Evolutionary conservation across 2,113 vertebrate species (phyloP).

Genomic region (Protobothrops mucrosquamatus): DNA sequence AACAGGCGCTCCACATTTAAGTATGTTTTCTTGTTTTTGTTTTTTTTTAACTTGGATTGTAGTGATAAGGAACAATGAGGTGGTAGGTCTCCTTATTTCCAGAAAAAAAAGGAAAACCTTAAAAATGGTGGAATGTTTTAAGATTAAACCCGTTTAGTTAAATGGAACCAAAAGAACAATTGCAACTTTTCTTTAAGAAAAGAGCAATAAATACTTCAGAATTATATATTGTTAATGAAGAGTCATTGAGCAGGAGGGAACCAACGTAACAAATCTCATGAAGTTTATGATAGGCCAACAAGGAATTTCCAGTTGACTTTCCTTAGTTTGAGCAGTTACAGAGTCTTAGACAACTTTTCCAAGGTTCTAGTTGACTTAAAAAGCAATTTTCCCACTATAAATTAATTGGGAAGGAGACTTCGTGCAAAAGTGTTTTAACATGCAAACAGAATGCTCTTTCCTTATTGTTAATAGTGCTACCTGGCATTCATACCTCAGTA

Average conservation of each 20-base stretch:
- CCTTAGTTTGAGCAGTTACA: conserved; percentile 25
- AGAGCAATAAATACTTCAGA: conserved; percentile 16
- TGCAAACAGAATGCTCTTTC: conserved; percentile 37
- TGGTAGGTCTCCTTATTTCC: background rate
- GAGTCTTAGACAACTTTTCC: conserved; percentile 32
- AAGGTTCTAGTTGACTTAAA: conserved; percentile 32
- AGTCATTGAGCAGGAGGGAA: conserved; percentile 22
- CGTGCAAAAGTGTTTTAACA: conserved; percentile 38
- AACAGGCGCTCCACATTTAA: background rate
- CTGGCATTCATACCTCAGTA: background rate
- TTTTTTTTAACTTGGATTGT: background rate
- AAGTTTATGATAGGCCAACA: conserved; percentile 27
- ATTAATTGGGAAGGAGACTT: background rate
- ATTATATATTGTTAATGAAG: conserved; percentile 35
- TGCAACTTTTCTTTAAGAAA: background rate
- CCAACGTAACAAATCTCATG: conserved; percentile 39
- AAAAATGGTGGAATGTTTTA: conserved; percentile 17
- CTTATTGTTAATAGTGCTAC: background rate
- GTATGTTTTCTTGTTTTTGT: background rate
- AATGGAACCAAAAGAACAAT: conserved; percentile 7
- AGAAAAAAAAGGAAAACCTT: background rate
- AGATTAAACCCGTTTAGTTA: conserved; percentile 13
- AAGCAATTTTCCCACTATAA: conserved; percentile 22
- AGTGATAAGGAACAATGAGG: background rate
- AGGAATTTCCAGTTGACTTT: conserved; percentile 31